These are phyloP conservation scores for Pangasius mekongensis DNA, from an alignment of 2,797 vertebrate genomes.

Conservation along the genomic window DNA sequence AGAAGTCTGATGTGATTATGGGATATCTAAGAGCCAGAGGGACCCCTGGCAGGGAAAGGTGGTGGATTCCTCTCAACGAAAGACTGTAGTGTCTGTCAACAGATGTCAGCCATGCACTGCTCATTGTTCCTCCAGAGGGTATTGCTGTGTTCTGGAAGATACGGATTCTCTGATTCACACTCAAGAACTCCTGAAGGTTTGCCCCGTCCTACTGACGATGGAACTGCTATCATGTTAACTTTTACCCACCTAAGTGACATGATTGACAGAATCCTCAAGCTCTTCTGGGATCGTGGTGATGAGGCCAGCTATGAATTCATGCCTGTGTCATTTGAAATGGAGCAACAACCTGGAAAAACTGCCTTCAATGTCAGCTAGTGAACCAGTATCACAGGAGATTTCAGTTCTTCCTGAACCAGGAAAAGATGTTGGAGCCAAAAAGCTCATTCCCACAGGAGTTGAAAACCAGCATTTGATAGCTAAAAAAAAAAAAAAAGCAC, in stretches of 20 bases:
- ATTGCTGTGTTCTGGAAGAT: constrained; percentile 21
- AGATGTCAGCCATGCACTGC: constrained; percentile 5
- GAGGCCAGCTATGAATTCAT: constrained; percentile 8
- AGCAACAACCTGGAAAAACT: neutral
- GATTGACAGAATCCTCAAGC: neutral
- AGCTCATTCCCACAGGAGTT: no score
- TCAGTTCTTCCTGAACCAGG: neutral
- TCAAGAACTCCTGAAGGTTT: constrained; percentile 24
- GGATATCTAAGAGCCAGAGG: no score
- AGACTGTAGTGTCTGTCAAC: neutral
- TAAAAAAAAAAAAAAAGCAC: neutral
- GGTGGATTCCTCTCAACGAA: constrained; percentile 7
- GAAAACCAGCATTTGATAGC: no score
- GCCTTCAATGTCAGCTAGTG: neutral
- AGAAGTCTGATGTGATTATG: no score
- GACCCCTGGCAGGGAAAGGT: neutral
- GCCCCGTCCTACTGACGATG: neutral
- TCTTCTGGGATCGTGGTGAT: neutral
- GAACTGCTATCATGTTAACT: constrained; percentile 23
- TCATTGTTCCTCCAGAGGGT: neutral
- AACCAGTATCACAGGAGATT: neutral
- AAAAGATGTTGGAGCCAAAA: neutral
- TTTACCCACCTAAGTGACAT: constrained; percentile 16
- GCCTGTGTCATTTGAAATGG: constrained; percentile 23
- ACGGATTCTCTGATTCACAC: constrained; percentile 37